These are phyloP conservation scores for Poecilia picta DNA, from an alignment of 2,797 vertebrate genomes.

Conservation along the genomic window DNA sequence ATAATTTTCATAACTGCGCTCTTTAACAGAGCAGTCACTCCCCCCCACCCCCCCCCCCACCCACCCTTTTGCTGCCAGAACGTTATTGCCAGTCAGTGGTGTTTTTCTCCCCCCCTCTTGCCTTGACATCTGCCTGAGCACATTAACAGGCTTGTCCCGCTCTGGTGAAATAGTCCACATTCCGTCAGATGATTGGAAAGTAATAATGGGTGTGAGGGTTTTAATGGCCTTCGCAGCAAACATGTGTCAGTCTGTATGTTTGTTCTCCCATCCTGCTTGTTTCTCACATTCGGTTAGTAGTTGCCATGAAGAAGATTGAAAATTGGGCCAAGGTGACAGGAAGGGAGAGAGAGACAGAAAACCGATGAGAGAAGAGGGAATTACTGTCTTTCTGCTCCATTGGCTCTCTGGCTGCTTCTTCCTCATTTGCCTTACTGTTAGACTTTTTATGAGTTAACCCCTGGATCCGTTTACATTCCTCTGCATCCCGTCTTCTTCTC, in stretches of 20 bases:
- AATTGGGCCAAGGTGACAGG: constrained; percentile 68
- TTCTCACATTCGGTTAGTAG: constrained; percentile 25
- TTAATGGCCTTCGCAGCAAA: constrained; percentile 41
- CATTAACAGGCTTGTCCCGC: constrained; percentile 51
- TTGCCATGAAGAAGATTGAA: constrained; percentile 41
- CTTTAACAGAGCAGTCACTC: constrained; percentile 35
- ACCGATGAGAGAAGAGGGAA: constrained; percentile 65
- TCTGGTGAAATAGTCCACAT: constrained; percentile 37
- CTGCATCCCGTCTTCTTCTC: not conserved
- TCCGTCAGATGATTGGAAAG: constrained; percentile 60
- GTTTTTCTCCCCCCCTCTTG: not conserved
- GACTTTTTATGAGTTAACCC: constrained; percentile 30
- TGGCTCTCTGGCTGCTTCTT: constrained; percentile 20
- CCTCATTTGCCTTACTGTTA: constrained; percentile 40
- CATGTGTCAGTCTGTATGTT: constrained; percentile 23
- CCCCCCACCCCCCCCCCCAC: no score
- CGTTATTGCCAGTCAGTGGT: constrained; percentile 30
- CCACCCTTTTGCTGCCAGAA: constrained; percentile 20
- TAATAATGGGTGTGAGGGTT: constrained; percentile 53
- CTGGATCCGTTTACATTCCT: constrained; percentile 19
- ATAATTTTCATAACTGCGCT: constrained; percentile 25
- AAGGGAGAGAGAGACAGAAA: constrained; percentile 8
- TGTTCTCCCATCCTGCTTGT: constrained; percentile 1
- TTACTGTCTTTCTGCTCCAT: constrained; percentile 35
- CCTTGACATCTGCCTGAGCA: constrained; percentile 54